Conservation (phyloP, 2,888 invertebrate genomes). For the Hipparchia semele region DNA sequence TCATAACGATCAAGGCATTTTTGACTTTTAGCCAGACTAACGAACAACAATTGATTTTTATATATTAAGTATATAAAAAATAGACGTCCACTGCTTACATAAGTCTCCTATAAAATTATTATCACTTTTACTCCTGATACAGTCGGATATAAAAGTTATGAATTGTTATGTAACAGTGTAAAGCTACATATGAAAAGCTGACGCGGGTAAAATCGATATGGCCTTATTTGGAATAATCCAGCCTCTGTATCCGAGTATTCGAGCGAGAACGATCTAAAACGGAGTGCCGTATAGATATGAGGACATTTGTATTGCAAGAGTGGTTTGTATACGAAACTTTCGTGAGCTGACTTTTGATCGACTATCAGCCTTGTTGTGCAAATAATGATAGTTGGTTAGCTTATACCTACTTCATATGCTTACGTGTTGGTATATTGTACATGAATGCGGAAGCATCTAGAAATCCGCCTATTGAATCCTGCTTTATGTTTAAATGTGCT, state of each 20-base stretch:
- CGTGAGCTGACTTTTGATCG: constrained; percentile 37
- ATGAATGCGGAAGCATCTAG: neutral
- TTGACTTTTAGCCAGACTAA: too few relatives aligned
- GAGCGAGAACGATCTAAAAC: constrained; percentile 49
- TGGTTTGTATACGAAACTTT: constrained; percentile 39
- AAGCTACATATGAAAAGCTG: constrained; percentile 18
- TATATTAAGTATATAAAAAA: too few relatives aligned
- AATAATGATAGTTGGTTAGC: constrained; percentile 9
- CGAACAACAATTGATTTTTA: too few relatives aligned
- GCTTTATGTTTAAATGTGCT: too few relatives aligned
- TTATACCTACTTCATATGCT: neutral
- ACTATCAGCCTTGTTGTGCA: constrained; percentile 26
- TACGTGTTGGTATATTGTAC: neutral
- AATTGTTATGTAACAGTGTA: constrained; percentile 10
- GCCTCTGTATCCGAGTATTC: constrained; percentile 46
- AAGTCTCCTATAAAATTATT: too few relatives aligned
- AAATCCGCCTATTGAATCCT: too few relatives aligned
- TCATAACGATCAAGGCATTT: neutral
- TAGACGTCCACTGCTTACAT: too few relatives aligned
- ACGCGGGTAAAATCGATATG: constrained; percentile 32
- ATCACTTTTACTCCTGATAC: too few relatives aligned
- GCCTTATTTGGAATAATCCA: constrained; percentile 30
- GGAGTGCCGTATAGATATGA: constrained; percentile 41
- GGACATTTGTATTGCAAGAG: constrained; percentile 48
- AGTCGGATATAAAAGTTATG: neutral